Percentiles rank a stretch among this genome's conserved stretches.
Conservation (phyloP, 1,140 invertebrate genomes). For the Drosophila elegans region DNA sequence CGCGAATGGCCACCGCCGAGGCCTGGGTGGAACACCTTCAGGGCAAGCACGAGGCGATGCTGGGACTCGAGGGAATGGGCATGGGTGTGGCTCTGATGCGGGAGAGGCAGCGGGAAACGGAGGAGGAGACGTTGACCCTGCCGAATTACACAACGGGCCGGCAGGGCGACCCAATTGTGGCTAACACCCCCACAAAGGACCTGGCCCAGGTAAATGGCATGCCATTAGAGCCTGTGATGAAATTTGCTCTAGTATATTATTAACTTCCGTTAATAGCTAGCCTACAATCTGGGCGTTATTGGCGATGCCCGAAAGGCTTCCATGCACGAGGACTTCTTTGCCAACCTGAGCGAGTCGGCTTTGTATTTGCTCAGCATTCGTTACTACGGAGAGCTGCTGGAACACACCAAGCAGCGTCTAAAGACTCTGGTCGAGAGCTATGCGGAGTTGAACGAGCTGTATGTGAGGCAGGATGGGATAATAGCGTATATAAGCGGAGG, state of each 20-base stretch:
- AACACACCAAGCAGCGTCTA: slow-evolving; percentile 68
- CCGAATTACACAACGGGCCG: slow-evolving; percentile 28
- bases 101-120: slow-evolving; percentile 5
- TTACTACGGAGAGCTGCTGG: slow-evolving; percentile 74
- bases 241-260: slow-evolving; percentile 13
- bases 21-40: slow-evolving; percentile 83
- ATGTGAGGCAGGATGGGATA: slow-evolving; percentile 80
- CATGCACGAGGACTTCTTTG: slow-evolving; percentile 84
- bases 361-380: slow-evolving; percentile 71
- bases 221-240: slow-evolving; percentile 27
- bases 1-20: slow-evolving; percentile 75
- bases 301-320: slow-evolving; percentile 81
- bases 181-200: slow-evolving; percentile 77
- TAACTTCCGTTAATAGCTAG: slow-evolving; percentile 53
- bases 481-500: slow-evolving; percentile 82
- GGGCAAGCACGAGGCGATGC: slow-evolving; percentile 63
- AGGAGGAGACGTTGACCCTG: slow-evolving; percentile 14
- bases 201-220: slow-evolving; percentile 70
- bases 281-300: slow-evolving; percentile 75
- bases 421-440: slow-evolving; percentile 70
- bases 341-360: slow-evolving; percentile 77
- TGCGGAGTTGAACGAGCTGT: slow-evolving; percentile 70
- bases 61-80: slow-evolving; percentile 64
- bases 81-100: background rate
- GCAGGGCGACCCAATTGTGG: slow-evolving; percentile 65